Conservation (phyloP, 2,113 vertebrate species). For the Stegostoma tigrinum region DNA sequence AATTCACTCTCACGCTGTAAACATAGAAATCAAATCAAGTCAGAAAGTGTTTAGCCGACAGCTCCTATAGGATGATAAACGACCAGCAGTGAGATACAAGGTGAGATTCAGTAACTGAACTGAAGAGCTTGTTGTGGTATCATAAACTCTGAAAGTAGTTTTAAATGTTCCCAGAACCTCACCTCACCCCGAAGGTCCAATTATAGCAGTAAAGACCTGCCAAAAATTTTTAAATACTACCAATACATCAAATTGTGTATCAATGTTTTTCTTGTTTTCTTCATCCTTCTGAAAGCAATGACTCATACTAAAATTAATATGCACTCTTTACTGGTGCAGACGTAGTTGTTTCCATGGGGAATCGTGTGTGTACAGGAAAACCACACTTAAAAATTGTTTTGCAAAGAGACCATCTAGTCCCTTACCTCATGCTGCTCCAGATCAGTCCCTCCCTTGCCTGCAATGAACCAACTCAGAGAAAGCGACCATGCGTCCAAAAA, state of each 20-base stretch:
- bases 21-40: slow-evolving; percentile 26
- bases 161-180: slow-evolving; percentile 29
- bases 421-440: neutral
- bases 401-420: neutral
- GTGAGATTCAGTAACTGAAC: slow-evolving; percentile 13
- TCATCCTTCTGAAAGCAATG: slow-evolving; percentile 17
- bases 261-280: slow-evolving; percentile 30
- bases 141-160: slow-evolving; percentile 23
- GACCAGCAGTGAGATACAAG: neutral
- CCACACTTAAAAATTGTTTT: slow-evolving; percentile 6
- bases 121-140: slow-evolving; percentile 18
- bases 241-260: neutral
- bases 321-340: neutral
- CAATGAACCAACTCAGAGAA: neutral
- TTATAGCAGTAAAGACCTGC: slow-evolving; percentile 7
- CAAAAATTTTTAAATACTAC: neutral
- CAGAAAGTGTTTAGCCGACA: neutral
- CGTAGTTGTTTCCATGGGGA: neutral
- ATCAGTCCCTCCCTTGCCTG: neutral
- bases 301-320: slow-evolving; percentile 29
- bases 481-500: neutral
- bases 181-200: slow-evolving; percentile 25
- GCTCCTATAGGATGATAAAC: slow-evolving; percentile 18
- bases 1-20: neutral
- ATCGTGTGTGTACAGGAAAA: neutral